These are phyloP conservation scores for Protomyctophum bolini DNA, from an alignment of 2,113 vertebrate genomes.

Conservation along the genomic window DNA sequence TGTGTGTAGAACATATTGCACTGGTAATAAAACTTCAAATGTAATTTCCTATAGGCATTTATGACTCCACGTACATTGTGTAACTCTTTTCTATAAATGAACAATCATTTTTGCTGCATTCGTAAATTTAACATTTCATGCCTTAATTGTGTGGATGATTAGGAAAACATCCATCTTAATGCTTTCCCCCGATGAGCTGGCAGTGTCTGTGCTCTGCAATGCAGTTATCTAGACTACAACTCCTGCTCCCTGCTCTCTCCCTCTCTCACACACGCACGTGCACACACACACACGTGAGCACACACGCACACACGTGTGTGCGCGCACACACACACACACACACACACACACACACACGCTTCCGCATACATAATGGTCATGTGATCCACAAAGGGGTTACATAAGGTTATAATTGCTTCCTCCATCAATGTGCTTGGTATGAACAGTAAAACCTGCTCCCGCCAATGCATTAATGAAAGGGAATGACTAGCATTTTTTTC, in stretches of 20 bases:
- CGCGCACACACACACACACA: slow-evolving; percentile 1
- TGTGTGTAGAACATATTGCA: not conserved
- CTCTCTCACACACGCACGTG: slow-evolving; percentile 6
- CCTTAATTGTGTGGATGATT: slow-evolving; percentile 41
- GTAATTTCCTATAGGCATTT: not conserved
- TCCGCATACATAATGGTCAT: slow-evolving; percentile 1
- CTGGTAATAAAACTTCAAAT: not conserved
- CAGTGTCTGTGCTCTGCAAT: slow-evolving; percentile 49
- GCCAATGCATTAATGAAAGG: not conserved
- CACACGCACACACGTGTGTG: not conserved
- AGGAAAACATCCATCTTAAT: slow-evolving; percentile 16
- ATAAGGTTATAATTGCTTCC: slow-evolving; percentile 36
- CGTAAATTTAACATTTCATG: slow-evolving; percentile 29
- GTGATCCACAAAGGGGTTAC: slow-evolving; percentile 32
- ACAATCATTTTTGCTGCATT: not conserved
- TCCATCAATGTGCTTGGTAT: slow-evolving; percentile 6
- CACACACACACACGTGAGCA: not conserved
- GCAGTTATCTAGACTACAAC: slow-evolving; percentile 56
- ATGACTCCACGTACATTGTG: not conserved
- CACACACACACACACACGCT: slow-evolving; percentile 5
- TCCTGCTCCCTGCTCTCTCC: slow-evolving; percentile 27
- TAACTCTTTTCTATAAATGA: slow-evolving; percentile 3
- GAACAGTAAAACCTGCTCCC: not conserved
- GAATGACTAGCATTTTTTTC: slow-evolving; percentile 13
- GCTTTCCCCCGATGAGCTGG: slow-evolving; percentile 21